Base-by-base conservation (phyloP, 2,113 vertebrate species). In the Antechinus flavipes region DNA sequence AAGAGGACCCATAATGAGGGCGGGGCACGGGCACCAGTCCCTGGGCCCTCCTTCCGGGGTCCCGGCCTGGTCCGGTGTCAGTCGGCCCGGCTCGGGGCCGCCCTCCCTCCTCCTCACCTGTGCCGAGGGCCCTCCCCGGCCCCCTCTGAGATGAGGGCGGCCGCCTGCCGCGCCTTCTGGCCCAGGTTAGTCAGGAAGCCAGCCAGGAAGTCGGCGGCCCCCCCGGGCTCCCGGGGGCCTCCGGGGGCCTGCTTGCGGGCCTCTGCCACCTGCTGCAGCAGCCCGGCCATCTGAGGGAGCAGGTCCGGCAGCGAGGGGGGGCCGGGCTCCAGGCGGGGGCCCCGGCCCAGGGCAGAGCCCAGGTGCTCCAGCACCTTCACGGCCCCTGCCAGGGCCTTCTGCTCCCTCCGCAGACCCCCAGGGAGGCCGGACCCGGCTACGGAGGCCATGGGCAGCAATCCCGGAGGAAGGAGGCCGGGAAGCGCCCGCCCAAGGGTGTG, bases 221-320 rank as follows among this genome's bases (percentile, higher is more conserved):
- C 97, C 0, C 97, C 97, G 2, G 46, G 96, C 95, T 91, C 99
- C 98, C 96, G 95, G 84, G 47, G 30, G 89, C 12, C 53, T 25
- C 89, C 22, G 0, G 3, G 26, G 3, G 19, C 58, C 61, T 93
- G 46, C 58, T 53, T 96, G 98, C 98, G 26, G 98, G 98, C 93
- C 1, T 97, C 97, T 98, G 99, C 99, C 89, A 99, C 98, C 27
- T 95, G 56, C 11, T 35, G 47, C 9, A 99, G 98, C 52, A 98
- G 97, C 10, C 91, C 61, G 25, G 96, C 90, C 0, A 97, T 98
- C 93, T 99, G 97, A 0, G 98, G 98, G 54, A 99, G 95, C 92
- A 99, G 97, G 25, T 99, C 98, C 0, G 98, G 98, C 90, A 99
- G 98, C 95, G 99, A 99, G 0, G 99, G 99, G 0, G 99, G 98